These are phyloP conservation scores for Jaculus jaculus DNA, from an alignment of 2,113 vertebrate species.

Conservation along the genomic window DNA sequence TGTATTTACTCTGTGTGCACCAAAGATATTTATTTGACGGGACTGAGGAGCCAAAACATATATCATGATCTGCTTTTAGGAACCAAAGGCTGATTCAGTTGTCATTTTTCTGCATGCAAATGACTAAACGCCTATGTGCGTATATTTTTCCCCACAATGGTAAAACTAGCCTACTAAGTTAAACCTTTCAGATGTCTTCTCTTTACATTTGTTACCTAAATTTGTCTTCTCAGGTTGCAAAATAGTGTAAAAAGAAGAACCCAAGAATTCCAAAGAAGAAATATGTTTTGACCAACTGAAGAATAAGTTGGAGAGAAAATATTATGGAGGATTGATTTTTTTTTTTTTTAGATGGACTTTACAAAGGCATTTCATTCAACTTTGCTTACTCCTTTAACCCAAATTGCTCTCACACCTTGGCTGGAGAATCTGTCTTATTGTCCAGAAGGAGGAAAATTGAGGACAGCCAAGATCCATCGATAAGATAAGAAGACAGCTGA, in stretches of 20 bases:
- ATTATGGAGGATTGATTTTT: not conserved
- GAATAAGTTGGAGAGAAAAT: not conserved
- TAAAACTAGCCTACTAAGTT: not conserved
- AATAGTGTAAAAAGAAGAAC: not conserved
- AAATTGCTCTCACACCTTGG: too few species aligned
- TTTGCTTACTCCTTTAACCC: too few species aligned
- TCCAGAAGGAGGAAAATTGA: too few species aligned
- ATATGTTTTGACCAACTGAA: not conserved
- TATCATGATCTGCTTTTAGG: not conserved
- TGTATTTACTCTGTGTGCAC: not conserved
- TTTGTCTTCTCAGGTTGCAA: not conserved
- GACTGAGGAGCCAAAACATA: not conserved
- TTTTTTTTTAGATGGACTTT: not conserved
- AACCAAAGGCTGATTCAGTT: not conserved
- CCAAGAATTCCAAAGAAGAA: not conserved
- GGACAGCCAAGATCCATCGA: too few species aligned
- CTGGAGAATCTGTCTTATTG: too few species aligned
- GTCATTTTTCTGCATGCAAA: not conserved
- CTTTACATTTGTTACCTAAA: not conserved
- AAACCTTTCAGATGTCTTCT: not conserved
- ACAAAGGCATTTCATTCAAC: not conserved
- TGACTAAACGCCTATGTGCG: not conserved
- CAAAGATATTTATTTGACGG: not conserved
- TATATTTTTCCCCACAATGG: not conserved
- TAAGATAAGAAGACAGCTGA: too few species aligned